Evolutionary conservation across 2,113 vertebrate species (phyloP), one percentile per base, ranked within the genome.

Genomic region (Hoplias malabaricus): DNA sequence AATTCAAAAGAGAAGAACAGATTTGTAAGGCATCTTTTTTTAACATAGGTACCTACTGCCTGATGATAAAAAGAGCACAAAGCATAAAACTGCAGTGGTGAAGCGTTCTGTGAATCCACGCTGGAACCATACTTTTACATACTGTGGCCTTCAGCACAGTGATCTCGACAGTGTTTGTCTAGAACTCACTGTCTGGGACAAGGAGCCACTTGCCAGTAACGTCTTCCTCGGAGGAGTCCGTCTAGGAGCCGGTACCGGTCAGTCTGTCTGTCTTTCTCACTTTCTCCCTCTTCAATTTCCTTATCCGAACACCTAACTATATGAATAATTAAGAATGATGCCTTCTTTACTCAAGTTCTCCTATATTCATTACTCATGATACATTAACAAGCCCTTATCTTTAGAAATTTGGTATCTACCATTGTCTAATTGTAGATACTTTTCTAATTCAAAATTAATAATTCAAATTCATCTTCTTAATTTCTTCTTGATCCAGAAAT

Each of bases 181-280:
- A 74, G 98, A 99, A 84, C 88, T 99, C 79, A 99, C 97, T 0
- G 90, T 99, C 69, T 99, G 98, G 97, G 98, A 98, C 92, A 97
- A 97, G 86, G 98, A 99, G 80, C 93, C 98, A 0, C 93, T 99
- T 76, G 92, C 95, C 84, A 98, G 96, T 80, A 99, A 99, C 13
- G 91, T 98, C 74, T 99, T 99, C 86, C 69, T 99, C 48, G 98
- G 98, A 81, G 98, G 98, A 59, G 93, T 98, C 79, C 90, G 96
- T 81, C 85, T 99, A 36, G 94, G 93, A 73, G 93, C 90, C 68
- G 98, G 98, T 77, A 96, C 92, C 27, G 97, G 98, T 98, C 80
- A 92, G 66, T 75, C 27, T 79, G 3, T 27, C 36, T 57, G 5
- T 57, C 11, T 19, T 11, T 21, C 7, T 31, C 14, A 34, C 8